A percentile compares a stretch with the other conserved stretches of the same genome.
phyloP scores from a whole-genome alignment of 1,140 invertebrate genomes.

The Schlechtendalia chinensis region DNA sequence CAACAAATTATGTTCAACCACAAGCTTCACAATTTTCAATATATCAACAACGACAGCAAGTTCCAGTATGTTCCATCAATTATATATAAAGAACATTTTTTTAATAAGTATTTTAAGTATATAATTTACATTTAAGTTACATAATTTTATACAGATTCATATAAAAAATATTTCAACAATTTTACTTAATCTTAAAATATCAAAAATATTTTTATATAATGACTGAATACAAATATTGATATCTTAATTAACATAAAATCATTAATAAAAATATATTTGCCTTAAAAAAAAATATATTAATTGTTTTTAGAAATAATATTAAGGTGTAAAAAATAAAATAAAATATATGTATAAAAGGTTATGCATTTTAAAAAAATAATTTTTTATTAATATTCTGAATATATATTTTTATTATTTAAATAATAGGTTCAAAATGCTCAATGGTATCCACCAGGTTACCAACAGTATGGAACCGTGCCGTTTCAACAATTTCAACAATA shows the following conservation, averaged over 20 bases:
- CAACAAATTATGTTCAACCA: constrained; percentile 11
- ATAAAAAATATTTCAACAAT: no score
- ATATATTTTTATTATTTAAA: not conserved
- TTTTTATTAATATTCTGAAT: not conserved
- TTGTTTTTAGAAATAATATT: no score
- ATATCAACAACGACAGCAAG: constrained; percentile 25
- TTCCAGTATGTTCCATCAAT: constrained; percentile 6
- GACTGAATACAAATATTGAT: no score
- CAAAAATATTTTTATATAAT: no score
- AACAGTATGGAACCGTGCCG: constrained; percentile 24
- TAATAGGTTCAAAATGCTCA: constrained; percentile 37
- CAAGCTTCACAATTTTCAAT: constrained; percentile 17
- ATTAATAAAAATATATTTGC: no score
- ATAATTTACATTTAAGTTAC: no score
- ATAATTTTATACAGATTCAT: not conserved
- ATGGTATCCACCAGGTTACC: constrained; percentile 36
- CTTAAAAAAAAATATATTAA: no score
- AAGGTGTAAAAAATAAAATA: no score
- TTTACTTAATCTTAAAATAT: no score
- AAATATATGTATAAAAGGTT: not conserved
- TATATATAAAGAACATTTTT: not conserved
- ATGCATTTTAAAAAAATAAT: not conserved
- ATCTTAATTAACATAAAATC: no score
- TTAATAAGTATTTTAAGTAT: not conserved
- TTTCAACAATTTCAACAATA: constrained; percentile 44